Base-by-base conservation (phyloP, 2,888 invertebrate species). In the Ormyrus rosae region DNA sequence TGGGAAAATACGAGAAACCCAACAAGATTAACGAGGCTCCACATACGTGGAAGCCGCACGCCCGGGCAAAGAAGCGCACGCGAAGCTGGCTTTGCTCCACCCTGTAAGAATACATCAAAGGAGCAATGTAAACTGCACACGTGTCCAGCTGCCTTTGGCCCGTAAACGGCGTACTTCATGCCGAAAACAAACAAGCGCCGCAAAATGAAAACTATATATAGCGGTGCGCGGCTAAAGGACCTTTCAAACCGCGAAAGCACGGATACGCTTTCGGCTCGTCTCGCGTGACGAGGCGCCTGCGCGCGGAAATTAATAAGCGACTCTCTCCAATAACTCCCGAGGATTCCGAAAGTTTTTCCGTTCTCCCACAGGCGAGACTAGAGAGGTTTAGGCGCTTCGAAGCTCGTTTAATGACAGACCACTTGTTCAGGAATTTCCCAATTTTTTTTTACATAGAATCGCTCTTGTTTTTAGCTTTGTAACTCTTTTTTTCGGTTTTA, bases 281-380 rank as follows among this genome's bases (percentile, higher is more conserved):
- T 61, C 51, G n/a, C n/a, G 75, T 45, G 45, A 34, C 53, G 53
- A n/a, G 53, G n/a, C 13, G 19, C 19, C 34, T 10, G 45, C 13
- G 65, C 55, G 56, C 64, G 8, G 50, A 46, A 60, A 74, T 80
- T 80, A 74, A 80, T 80, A 80, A 80, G 70, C 80, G 80, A 34
- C 80, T 63, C 63, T 63, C 72, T 80, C 68, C 76, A 68, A 76
- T 80, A 80, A 76, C 80, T 76, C 67, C 45, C 48, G 67, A 63
- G 71, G 65, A 74, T 64, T 68, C 67, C 63, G 64, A 74, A 80
- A 80, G 75, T 74, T 80, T 64, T 73, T 55, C 50, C 45, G 61
- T 1, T 34, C 65, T 50, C 50, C 10, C 45, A 45, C 5, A 10
- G 48, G 5, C 10, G 10, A 56, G 46, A 56, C 45, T 7, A 34